Conservation (phyloP, 2,113 vertebrate genomes). For the Pygoscelis adeliae region DNA sequence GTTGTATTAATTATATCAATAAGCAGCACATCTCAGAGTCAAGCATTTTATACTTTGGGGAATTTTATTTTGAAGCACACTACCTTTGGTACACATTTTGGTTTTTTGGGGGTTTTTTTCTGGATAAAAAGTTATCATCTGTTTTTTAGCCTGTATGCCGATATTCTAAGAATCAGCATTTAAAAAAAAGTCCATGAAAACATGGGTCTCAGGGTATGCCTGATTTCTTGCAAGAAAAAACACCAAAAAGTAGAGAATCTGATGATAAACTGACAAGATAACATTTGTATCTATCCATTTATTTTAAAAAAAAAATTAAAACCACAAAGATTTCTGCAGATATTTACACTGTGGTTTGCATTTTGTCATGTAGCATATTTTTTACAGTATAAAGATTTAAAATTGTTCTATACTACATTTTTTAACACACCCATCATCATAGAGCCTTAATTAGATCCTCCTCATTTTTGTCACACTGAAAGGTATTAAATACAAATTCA, state of each 20-base stretch:
- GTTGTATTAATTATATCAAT: background rate
- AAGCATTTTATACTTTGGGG: background rate
- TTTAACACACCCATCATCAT: background rate
- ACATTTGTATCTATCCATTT: background rate
- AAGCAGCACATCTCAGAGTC: background rate
- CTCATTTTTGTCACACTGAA: background rate
- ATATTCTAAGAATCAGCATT: background rate
- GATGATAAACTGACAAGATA: background rate
- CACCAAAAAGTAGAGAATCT: background rate
- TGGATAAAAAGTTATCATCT: background rate
- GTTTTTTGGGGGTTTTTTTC: background rate
- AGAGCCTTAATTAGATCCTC: background rate
- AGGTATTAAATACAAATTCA: background rate
- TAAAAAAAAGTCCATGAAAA: background rate
- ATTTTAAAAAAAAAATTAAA: background rate
- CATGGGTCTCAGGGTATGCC: fast-evolving
- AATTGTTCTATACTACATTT: background rate
- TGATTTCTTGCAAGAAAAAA: background rate
- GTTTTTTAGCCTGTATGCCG: background rate
- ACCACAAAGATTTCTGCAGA: background rate
- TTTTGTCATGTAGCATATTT: background rate
- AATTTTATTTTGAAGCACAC: background rate
- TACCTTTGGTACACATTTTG: background rate
- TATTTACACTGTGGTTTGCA: background rate
- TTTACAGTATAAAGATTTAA: background rate